phyloP scores from a whole-genome alignment of 2,888 invertebrate species.

The Tachina lurida region DNA sequence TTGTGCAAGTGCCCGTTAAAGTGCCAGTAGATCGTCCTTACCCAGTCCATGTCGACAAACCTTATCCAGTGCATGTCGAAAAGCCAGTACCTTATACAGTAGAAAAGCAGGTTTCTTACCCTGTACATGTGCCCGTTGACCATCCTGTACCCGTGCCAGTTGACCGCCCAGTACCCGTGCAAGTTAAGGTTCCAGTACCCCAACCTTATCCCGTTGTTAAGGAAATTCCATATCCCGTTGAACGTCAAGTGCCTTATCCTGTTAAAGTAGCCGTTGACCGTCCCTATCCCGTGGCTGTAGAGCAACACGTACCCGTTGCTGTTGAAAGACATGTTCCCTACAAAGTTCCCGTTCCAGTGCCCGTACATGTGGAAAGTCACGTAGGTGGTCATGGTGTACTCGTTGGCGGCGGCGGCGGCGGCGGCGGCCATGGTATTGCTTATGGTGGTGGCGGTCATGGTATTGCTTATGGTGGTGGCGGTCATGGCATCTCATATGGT shows the following conservation, averaged over 20 bases:
- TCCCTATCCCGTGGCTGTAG: constrained; percentile 84
- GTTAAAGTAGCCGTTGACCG: constrained; percentile 85
- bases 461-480: constrained; percentile 62
- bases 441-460: constrained; percentile 28
- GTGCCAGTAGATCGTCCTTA: constrained; percentile 88
- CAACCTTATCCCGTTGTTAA: constrained; percentile 86
- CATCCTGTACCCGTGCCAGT: constrained; percentile 85
- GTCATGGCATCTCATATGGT: constrained; percentile 56
- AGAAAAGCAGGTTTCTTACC: constrained; percentile 84
- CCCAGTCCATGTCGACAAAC: constrained; percentile 86
- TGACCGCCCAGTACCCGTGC: constrained; percentile 87
- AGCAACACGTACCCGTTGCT: constrained; percentile 86
- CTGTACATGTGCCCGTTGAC: constrained; percentile 83
- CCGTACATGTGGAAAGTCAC: constrained; percentile 81
- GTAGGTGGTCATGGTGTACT: constrained; percentile 74
- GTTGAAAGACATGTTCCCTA: constrained; percentile 87
- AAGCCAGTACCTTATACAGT: constrained; percentile 84
- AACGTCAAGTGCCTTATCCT: constrained; percentile 85
- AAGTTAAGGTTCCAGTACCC: constrained; percentile 85
- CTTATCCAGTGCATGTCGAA: constrained; percentile 77
- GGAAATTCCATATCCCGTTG: constrained; percentile 86
- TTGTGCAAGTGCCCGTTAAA: constrained; percentile 86
- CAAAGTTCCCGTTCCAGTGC: constrained; percentile 84
- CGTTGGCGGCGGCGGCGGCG: constrained; percentile 74
- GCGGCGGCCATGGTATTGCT: constrained; percentile 38